phyloP scores from a whole-genome alignment of 2,888 invertebrate species.

The Hetaerina titia region DNA sequence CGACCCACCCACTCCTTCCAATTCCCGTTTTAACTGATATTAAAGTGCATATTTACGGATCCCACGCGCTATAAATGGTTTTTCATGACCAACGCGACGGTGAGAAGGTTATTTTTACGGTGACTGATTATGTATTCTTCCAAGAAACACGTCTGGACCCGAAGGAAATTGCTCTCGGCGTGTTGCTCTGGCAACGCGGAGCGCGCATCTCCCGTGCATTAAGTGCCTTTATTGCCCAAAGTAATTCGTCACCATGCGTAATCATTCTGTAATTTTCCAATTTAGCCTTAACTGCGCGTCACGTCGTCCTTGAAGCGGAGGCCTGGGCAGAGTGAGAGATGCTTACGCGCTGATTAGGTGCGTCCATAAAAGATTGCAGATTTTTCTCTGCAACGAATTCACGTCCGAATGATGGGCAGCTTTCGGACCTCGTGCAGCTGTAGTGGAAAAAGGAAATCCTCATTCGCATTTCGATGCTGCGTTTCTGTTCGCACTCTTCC shows the following conservation, averaged over 20 bases:
- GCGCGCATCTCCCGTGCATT: neutral
- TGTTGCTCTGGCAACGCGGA: neutral
- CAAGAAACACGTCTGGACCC: neutral
- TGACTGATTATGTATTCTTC: constrained; percentile 1
- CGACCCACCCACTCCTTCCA: neutral
- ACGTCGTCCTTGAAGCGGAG: neutral
- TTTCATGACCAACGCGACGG: neutral
- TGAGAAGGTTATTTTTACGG: neutral
- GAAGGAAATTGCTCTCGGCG: neutral
- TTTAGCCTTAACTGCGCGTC: constrained; percentile 39
- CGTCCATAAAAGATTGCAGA: neutral
- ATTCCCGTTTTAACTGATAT: neutral
- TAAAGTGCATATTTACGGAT: neutral
- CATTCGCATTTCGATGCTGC: neutral
- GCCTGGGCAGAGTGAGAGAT: neutral
- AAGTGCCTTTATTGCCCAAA: constrained; percentile 48
- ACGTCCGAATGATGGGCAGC: neutral
- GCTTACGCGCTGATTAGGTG: neutral
- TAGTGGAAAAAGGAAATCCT: neutral
- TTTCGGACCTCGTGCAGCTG: neutral
- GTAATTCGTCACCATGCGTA: constrained; percentile 23
- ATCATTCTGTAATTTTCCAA: constrained; percentile 50
- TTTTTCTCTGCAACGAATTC: neutral
- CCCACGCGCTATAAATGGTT: neutral
- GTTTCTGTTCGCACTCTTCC: neutral